Conservation (phyloP, 2,113 vertebrate species). For the Monarcha castaneiventris region DNA sequence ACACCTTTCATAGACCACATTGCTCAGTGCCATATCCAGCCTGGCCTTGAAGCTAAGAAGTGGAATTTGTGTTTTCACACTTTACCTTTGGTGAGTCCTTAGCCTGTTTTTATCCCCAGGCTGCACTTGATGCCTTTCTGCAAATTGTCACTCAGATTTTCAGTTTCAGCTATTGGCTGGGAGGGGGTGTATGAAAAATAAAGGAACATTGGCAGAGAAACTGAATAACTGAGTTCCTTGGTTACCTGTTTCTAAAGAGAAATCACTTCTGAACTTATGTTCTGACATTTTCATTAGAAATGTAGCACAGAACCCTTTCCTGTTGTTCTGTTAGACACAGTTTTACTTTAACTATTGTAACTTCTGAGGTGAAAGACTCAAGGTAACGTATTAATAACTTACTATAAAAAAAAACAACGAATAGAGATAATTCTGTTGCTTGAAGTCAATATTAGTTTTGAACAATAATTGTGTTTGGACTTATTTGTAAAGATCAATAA, state of each 20-base stretch:
- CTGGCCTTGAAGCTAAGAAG: neutral
- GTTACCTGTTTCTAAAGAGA: neutral
- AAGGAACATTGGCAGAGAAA: neutral
- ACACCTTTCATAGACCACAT: neutral
- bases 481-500: neutral
- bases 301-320: neutral
- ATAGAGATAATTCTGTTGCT: neutral
- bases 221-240: neutral
- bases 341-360: constrained; percentile 7
- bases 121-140: neutral
- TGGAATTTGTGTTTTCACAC: neutral
- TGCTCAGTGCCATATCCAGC: neutral
- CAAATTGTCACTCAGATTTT: neutral
- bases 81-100: neutral
- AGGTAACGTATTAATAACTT: constrained; percentile 9
- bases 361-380: neutral
- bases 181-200: neutral
- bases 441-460: neutral
- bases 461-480: neutral
- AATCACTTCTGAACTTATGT: neutral
- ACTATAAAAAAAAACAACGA: neutral
- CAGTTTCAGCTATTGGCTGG: neutral
- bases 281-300: neutral
- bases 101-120: neutral
- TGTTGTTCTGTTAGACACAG: neutral